Percentiles rank a stretch among this genome's conserved stretches.
Evolutionary conservation across 2,888 invertebrate species (phyloP).

Genomic region (Anodontia alba): DNA sequence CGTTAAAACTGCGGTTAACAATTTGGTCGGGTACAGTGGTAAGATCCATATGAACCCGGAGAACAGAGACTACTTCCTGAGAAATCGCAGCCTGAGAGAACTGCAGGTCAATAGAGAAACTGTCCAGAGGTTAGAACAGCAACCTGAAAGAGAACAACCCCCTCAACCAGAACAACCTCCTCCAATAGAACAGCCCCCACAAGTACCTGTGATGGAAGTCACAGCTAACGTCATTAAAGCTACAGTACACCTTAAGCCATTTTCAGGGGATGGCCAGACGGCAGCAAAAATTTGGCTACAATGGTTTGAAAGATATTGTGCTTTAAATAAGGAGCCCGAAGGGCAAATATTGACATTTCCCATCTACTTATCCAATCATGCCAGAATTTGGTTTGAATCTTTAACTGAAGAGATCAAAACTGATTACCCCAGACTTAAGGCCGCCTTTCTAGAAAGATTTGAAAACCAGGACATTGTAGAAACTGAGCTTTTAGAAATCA

Average conservation of each 20-base stretch:
- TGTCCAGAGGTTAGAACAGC: background rate
- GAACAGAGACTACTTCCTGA: background rate
- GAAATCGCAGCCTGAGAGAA: background rate
- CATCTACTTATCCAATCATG: background rate
- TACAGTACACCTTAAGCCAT: background rate
- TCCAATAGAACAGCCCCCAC: background rate
- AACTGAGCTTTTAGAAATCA: background rate
- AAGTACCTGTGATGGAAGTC: background rate
- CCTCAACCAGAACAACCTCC: background rate
- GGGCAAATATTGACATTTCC: background rate
- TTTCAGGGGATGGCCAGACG: background rate
- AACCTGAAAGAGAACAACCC: background rate
- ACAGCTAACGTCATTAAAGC: background rate
- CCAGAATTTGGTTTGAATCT: background rate
- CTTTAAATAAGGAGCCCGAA: background rate
- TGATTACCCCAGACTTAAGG: background rate
- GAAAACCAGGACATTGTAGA: background rate
- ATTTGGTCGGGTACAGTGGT: slow-evolving; percentile 1
- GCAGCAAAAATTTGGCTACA: background rate
- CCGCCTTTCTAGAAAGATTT: background rate
- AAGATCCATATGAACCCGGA: background rate
- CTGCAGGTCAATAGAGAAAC: background rate
- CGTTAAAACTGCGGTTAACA: no score
- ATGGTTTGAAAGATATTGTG: background rate
- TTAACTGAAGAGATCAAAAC: background rate